Evolutionary conservation across 2,888 invertebrate species (phyloP), one percentile per base, ranked within the genome.

Genomic region (Tinea pellionella): DNA sequence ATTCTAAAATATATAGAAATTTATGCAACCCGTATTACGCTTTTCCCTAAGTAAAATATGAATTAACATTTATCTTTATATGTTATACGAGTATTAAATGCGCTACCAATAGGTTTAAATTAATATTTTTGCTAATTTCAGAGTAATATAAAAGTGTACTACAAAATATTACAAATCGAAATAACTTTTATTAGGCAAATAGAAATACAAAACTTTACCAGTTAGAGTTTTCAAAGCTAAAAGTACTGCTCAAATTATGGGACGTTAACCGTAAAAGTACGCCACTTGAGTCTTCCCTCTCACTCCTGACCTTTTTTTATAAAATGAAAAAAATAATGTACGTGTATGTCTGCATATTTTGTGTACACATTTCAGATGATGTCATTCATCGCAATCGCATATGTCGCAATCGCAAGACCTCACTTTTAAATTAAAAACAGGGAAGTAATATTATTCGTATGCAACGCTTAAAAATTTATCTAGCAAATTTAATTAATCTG

Each of bases 161-260:
- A n/a, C n/a, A n/a, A n/a, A n/a, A n/a, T n/a, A 24, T 24, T 24
- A 24, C 6, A 24, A 37, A 37, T 9, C 9, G 9, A 37, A 37
- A 37, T 37, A 37, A 37, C 9, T 6, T n/a, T 37, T 37, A 37
- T 3, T 24, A 3, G 6, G 6, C 24, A 24, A 24, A 24, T 24
- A 24, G 2, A 24, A 24, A 24, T 24, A 24, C 2, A 24, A 24
- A 24, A 24, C n/a, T 24, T 3, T 24, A 24, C 24, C 24, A 24
- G 24, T 41, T 41, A 6, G 41, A 2, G 13, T 41, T 41, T 37
- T n/a, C 6, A 47, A 16, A 53, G 2, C 24, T 53, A 53, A 53
- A 53, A 19, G 53, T 24, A 53, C 24, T 53, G 53, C 24, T 53
- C 53, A 53, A 53, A 53, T 53, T 53, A 53, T 53, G 24, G 47